Conservation (phyloP, 2,797 vertebrate species). For the Aulostomus chinensis region DNA sequence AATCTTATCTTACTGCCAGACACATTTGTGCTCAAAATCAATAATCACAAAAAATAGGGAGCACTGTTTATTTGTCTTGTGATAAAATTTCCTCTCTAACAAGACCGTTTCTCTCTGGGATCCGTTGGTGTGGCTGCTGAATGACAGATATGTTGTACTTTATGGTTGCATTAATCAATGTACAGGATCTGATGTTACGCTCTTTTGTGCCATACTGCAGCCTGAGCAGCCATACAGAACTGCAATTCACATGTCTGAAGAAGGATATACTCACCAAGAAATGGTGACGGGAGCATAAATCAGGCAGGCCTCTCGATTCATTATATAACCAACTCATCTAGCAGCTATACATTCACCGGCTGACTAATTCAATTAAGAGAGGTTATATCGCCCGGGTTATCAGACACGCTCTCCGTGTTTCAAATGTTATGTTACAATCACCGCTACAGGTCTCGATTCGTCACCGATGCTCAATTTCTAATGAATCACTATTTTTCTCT, state of each 20-base stretch:
- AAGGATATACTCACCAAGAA: constrained; percentile 32
- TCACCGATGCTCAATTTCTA: constrained; percentile 34
- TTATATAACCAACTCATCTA: constrained; percentile 47
- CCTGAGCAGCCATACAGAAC: constrained; percentile 8
- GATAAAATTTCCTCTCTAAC: constrained; percentile 24
- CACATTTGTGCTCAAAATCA: constrained; percentile 24
- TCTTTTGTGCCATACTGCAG: constrained; percentile 27
- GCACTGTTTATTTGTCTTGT: background rate
- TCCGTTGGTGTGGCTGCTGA: constrained; percentile 16
- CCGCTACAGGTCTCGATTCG: constrained; percentile 11
- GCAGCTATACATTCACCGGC: constrained; percentile 31
- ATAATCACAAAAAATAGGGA: background rate
- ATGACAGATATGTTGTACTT: constrained; percentile 19
- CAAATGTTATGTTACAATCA: constrained; percentile 21
- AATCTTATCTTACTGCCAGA: constrained; percentile 17
- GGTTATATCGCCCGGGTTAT: constrained; percentile 39
- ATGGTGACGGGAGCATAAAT: constrained; percentile 44
- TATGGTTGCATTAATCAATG: constrained; percentile 33
- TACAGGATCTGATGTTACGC: constrained; percentile 23
- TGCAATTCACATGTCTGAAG: constrained; percentile 28
- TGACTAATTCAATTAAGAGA: constrained; percentile 49
- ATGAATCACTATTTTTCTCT: constrained; percentile 54
- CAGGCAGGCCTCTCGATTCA: constrained; percentile 33
- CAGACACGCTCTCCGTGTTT: background rate
- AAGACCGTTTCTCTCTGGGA: constrained; percentile 20